Evolutionary conservation across 2,113 vertebrate genomes (phyloP).

Genomic region (Poeciliopsis occidentalis): DNA sequence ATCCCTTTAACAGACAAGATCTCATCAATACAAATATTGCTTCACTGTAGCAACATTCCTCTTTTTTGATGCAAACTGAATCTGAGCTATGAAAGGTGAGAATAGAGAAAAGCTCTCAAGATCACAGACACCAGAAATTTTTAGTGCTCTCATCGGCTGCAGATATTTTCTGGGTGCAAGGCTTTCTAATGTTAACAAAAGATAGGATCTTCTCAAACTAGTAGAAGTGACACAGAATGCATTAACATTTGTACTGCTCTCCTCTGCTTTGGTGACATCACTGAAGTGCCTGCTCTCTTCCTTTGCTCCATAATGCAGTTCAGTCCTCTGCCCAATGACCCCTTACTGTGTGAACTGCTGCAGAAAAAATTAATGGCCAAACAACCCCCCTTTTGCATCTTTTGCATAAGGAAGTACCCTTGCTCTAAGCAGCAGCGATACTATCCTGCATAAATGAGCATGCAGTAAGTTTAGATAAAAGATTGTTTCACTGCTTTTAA

Average conservation of each 20-base stretch:
- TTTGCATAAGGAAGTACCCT: slow-evolving; percentile 66
- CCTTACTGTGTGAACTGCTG: slow-evolving; percentile 52
- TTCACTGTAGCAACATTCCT: slow-evolving; percentile 1
- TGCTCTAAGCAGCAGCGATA: slow-evolving; percentile 35
- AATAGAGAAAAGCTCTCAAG: slow-evolving; percentile 17
- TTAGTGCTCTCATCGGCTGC: slow-evolving; percentile 54
- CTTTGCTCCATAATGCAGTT: slow-evolving; percentile 56
- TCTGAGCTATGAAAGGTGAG: slow-evolving; percentile 36
- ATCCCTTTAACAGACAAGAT: slow-evolving; percentile 15
- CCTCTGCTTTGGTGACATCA: slow-evolving; percentile 53
- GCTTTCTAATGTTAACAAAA: slow-evolving; percentile 61
- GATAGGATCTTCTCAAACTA: slow-evolving; percentile 53
- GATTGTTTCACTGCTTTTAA: slow-evolving; percentile 39
- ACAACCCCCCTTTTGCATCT: slow-evolving; percentile 51
- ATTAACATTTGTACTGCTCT: slow-evolving; percentile 74
- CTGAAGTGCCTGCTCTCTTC: slow-evolving; percentile 53
- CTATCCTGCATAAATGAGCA: slow-evolving; percentile 54
- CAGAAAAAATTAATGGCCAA: slow-evolving; percentile 68
- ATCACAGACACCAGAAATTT: slow-evolving; percentile 57
- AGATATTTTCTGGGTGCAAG: slow-evolving; percentile 45
- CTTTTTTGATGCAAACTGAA: slow-evolving; percentile 35
- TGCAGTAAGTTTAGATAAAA: slow-evolving; percentile 22
- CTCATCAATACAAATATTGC: slow-evolving; percentile 49
- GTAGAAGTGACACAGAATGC: slow-evolving; percentile 70
- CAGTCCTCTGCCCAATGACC: slow-evolving; percentile 59